Evolutionary conservation across 2,888 invertebrate genomes (phyloP), one percentile per base, ranked within the genome.

Genomic region (Lobophora halterata): DNA sequence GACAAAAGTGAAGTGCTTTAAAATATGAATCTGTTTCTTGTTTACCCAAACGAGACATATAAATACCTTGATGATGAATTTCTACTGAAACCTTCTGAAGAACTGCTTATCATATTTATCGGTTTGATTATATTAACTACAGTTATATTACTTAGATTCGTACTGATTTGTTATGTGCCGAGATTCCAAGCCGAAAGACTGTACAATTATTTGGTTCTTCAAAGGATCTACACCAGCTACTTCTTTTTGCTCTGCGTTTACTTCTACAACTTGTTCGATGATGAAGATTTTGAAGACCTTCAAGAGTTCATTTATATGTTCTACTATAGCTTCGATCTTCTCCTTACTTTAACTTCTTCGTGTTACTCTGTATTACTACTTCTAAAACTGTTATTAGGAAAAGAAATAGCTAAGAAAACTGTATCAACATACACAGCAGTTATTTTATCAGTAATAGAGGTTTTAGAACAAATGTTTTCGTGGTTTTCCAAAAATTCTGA

Each of bases 301-400:
- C 17, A 32, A 18, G 8, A 8, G 1, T 1, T 18, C 2, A 32
- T 32, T 2, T 32, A n/a, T 9, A 17, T 25, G 12, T 1, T 31
- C 2, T 32, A 24, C n/a, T 25, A 10, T 4, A 32, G 32, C 7
- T 25, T 32, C 12, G 32, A 32, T 25, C 3, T 32, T 1, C 9
- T 32, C 3, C 12, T 32, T 1, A 25, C 24, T 12, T 6, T 24
- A 12, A 24, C 9, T 0, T 12, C 32, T 9, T 12, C 12, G 5
- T 24, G 32, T 25, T 32, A 17, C 5, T 17, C 24, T 8, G 18
- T 32, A 5, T n/a, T 12, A 18, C 18, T 32, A 5, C n/a, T 25
- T 25, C 18, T 25, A 7, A 32, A 24, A 16, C 4, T 32, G 2
- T 25, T 32, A 1, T 25, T 9, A 1, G 5, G 18, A 3, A 2